Evolutionary conservation across 2,797 vertebrate species (phyloP).

Genomic region (Gila robusta): DNA sequence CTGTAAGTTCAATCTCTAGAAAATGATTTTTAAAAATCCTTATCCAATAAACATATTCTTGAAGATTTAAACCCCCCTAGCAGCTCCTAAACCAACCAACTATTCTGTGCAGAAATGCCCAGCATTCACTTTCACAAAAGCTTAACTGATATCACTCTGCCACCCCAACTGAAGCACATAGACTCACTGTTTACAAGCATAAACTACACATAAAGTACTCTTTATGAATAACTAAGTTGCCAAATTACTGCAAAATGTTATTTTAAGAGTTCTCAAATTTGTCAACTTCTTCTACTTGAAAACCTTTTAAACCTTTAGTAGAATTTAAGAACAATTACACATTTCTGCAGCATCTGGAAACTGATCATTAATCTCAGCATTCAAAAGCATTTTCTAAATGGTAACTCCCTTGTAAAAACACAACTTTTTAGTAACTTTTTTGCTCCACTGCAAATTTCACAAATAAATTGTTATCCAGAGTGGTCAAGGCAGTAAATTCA

Average conservation of each 20-base stretch:
- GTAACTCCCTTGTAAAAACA: neutral
- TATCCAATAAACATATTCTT: neutral
- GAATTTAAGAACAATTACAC: neutral
- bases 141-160: neutral
- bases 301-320: neutral
- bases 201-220: neutral
- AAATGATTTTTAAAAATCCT: neutral
- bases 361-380: neutral
- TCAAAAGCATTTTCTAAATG: neutral
- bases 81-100: neutral
- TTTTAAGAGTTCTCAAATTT: neutral
- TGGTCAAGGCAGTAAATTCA: neutral
- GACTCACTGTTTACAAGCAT: neutral
- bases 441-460: neutral
- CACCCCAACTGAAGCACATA: neutral
- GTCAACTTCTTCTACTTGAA: neutral
- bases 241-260: neutral
- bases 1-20: no score
- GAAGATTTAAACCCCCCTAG: neutral
- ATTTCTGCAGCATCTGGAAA: neutral
- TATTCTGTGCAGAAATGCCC: neutral
- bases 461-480: neutral
- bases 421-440: neutral
- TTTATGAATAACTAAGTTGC: neutral
- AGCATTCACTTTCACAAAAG: slow-evolving; percentile 5